Base-by-base conservation (phyloP, 1,140 invertebrate genomes). In the Heliconius himera region DNA sequence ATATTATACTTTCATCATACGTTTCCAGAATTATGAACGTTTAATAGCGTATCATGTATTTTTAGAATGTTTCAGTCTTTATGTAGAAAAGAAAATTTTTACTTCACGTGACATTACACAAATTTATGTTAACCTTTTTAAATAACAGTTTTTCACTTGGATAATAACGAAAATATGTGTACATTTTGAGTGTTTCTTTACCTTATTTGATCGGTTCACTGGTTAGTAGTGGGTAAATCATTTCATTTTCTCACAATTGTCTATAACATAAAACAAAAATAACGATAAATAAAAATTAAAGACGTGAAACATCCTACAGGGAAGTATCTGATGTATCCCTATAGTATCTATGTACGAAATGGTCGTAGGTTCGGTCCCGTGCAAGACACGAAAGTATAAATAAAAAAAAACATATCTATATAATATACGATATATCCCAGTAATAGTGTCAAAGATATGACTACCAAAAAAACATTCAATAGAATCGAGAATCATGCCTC, bases 51-150 rank as follows among this genome's bases (percentile, higher is more conserved):
- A 66, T 66, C 1, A 29, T 66, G 26, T 66, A 66, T 66, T 66
- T 66, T 66, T 66, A 66, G 22, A 66, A 66, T 13, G 26, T 22
- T 66, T 66, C 60, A 66, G 60, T 66, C n/a, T 66, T 66, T 66
- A 66, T 16, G 60, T 66, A 26, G 60, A 66, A 16, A 29, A 11
- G 4, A 20, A 56, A 60, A 0, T 60, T 8, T 60, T 60, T 22
- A 56, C 8, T 26, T 60, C 8, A 26, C n/a, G 22, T 60, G 3
- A 66, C 9, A 5, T 66, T 26, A 29, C 26, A 16, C 11, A 66
- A 66, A 66, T 66, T 26, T 66, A 29, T 66, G 29, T 66, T 29
- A 66, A 29, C 60, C 11, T 66, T 66, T 26, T 66, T 66, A 29
- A 66, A 29, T 66, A 29, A 66, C 22, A 66, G 60, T 13, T 66